A percentile compares a stretch with the other conserved stretches of the same genome.
These are phyloP conservation scores for Ondatra zibethicus DNA, from an alignment of 2,113 vertebrate species.

Conservation along the genomic window DNA sequence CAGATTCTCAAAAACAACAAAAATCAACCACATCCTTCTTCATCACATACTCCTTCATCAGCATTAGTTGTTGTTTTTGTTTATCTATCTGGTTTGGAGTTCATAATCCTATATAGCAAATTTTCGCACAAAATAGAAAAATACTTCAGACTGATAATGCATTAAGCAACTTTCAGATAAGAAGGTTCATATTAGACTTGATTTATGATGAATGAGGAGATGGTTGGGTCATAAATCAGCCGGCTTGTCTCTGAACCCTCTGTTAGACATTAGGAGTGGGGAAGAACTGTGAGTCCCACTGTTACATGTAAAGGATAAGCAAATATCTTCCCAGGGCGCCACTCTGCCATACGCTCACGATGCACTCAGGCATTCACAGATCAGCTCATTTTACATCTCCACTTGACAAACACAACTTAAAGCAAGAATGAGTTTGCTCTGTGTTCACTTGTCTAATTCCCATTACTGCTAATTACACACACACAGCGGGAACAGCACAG, in stretches of 20 bases:
- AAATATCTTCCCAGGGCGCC: constrained; percentile 65
- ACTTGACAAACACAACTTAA: constrained; percentile 64
- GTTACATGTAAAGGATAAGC: constrained; percentile 2
- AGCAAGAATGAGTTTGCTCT: constrained; percentile 52
- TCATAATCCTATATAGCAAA: neutral
- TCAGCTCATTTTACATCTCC: constrained; percentile 51
- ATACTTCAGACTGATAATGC: neutral
- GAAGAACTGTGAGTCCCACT: constrained; percentile 33
- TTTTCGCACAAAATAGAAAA: neutral
- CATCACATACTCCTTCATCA: neutral
- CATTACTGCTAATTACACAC: constrained; percentile 56
- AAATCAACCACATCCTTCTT: neutral
- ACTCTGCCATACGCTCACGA: constrained; percentile 68
- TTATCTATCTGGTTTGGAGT: neutral
- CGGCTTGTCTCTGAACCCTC: neutral
- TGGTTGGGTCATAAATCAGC: constrained; percentile 21
- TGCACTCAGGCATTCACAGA: constrained; percentile 34
- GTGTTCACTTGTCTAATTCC: constrained; percentile 46
- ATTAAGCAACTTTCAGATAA: constrained; percentile 42
- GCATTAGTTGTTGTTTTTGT: neutral
- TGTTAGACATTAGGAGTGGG: neutral
- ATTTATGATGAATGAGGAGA: neutral
- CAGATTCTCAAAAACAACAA: neutral
- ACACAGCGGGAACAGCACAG: neutral
- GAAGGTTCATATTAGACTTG: constrained; percentile 21